phyloP scores from a whole-genome alignment of 1,140 invertebrate species.

The Andricus grossulariae region DNA sequence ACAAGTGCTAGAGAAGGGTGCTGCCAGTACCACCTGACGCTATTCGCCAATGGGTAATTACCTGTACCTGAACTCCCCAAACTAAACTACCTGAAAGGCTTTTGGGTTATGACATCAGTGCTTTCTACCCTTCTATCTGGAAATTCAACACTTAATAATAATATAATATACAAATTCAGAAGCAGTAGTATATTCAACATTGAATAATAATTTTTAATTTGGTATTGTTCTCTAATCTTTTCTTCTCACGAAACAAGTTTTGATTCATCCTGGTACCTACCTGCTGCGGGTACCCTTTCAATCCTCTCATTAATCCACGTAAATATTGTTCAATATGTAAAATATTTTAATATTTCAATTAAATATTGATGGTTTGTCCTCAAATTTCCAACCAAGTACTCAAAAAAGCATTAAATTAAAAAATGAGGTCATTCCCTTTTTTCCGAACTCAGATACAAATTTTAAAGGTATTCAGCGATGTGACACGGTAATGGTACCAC shows the following conservation, averaged over 20 bases:
- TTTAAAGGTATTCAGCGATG: conserved; percentile 45
- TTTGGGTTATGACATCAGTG: not conserved
- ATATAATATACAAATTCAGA: too few species aligned
- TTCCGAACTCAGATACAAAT: not conserved
- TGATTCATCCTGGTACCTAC: not conserved
- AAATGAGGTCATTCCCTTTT: conserved; percentile 6
- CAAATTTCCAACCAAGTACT: not conserved
- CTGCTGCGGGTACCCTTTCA: conserved; percentile 27
- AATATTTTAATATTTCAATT: not conserved
- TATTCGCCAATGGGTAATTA: conserved; percentile 67
- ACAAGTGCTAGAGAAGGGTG: not conserved
- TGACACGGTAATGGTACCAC: conserved; percentile 63
- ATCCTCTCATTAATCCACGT: not conserved
- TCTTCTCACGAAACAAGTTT: not conserved
- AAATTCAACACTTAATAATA: too few species aligned
- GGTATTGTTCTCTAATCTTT: not conserved
- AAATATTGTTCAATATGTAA: not conserved
- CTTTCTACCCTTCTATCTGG: not conserved
- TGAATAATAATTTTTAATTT: not conserved
- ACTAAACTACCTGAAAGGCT: conserved; percentile 38
- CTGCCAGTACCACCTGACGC: conserved; percentile 65
- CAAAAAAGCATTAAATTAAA: not conserved
- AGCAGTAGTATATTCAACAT: too few species aligned
- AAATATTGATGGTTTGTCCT: not conserved
- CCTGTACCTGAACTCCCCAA: conserved; percentile 62